Evolutionary conservation across 2,888 invertebrate genomes (phyloP), one percentile per base, ranked within the genome.

Genomic region (Acleris literana): DNA sequence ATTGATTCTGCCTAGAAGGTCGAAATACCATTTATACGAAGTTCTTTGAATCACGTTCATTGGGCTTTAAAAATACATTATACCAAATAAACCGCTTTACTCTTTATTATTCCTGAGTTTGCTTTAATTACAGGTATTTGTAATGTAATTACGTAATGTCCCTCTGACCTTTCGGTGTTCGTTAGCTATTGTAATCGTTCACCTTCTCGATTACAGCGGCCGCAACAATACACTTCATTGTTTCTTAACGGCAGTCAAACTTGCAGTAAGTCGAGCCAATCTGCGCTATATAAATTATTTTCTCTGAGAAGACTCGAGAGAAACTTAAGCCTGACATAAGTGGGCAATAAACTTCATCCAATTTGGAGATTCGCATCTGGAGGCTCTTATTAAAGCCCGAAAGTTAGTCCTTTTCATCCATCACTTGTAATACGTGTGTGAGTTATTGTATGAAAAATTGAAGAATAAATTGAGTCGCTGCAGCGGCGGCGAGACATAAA

Each of bases 401-500:
- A 92, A 92, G 92, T 92, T 92, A 92, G 92, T 92, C 92, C 90
- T 92, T 92, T 92, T 91, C 92, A 92, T 92, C 92, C 92, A 92
- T 92, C 92, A 92, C 91, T 87, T 88, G 89, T 92, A 92, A 92
- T 92, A 92, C 92, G 92, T 92, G 87, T 92, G 92, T 92, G 92
- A 92, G 92, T 92, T 92, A 92, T 92, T 92, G 92, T 92, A 92
- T 92, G 92, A 92, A 92, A 92, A 92, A 92, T 92, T 92, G 92
- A 91, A 92, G 92, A 92, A 92, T 92, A 92, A 92, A 92, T 92
- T 92, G 92, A 92, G 92, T 92, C 92, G 92, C 91, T 92, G 92
- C 92, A 90, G 87, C 90, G 86, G 90, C 91, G 90, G 91, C 92
- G 89, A 92, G 92, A 91, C 91, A 92, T 92, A 92, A 92, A 92